Percentiles rank a stretch among this genome's conserved stretches.
Evolutionary conservation across 2,797 vertebrate species (phyloP).

Genomic region (Pangasius krempfi): DNA sequence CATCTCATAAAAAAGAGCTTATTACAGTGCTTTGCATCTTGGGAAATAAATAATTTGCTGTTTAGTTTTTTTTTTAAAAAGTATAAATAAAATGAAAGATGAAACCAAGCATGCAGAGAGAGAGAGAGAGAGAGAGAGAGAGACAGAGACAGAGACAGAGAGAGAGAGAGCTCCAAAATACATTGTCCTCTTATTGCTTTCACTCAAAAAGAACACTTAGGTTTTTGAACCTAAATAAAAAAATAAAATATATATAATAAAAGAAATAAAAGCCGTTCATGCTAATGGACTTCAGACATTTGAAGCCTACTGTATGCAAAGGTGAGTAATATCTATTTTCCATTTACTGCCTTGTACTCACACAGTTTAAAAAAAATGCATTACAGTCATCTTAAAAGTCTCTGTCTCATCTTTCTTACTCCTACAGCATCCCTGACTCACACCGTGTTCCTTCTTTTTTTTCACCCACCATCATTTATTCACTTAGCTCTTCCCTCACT

Average conservation of each 20-base stretch:
- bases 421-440: background rate
- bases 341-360: background rate
- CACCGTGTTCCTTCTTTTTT: background rate
- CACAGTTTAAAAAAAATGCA: constrained; percentile 38
- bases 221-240: background rate
- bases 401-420: constrained; percentile 15
- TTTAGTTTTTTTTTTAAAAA: constrained; percentile 42
- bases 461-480: constrained; percentile 27
- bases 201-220: background rate
- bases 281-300: constrained; percentile 2
- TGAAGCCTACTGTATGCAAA: background rate
- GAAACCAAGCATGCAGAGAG: constrained; percentile 25
- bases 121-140: constrained; percentile 1
- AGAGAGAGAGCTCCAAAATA: constrained; percentile 39
- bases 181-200: background rate
- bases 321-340: background rate
- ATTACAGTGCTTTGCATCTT: constrained; percentile 67
- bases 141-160: constrained; percentile 18
- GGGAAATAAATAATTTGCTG: constrained; percentile 76
- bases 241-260: background rate
- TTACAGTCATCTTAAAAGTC: background rate
- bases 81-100: constrained; percentile 44
- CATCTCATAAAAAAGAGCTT: constrained; percentile 46
- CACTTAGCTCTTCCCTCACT: constrained; percentile 18
- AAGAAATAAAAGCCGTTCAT: background rate